Evolutionary conservation across 2,888 invertebrate species (phyloP), one percentile per base, ranked within the genome.

Genomic region (Elmis aenea): DNA sequence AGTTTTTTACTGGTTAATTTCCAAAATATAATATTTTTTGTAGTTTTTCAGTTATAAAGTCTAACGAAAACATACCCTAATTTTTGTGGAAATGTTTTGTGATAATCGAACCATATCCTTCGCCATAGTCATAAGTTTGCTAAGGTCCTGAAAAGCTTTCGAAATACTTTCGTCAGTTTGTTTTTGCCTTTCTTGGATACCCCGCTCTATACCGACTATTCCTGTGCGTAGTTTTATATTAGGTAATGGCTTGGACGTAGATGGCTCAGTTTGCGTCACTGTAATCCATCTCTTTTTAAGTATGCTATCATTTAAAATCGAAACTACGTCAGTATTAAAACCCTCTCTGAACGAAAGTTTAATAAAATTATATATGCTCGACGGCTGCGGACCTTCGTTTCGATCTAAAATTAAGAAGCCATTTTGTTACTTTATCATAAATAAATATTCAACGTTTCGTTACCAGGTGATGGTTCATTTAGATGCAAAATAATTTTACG

Each of bases 91-190:
- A 56, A 99, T 96, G 49, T 77, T 85, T 64, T 90, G 90, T 0
- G 96, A 91, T 48, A 99, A 71, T 1, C 74, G 70, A 24, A 99
- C 97, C 99, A 99, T 99, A 52, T 97, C 95, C 65, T 94, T 90
- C 0, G 97, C 97, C 80, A 90, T 91, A 34, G 79, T 81, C 89
- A 99, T 99, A 2, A 99, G 73, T 56, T 91, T 89, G 57, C 75
- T 86, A 33, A 99, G 76, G 70, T 99, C 99, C 69, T 96, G 86
- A 70, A 99, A 99, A 1, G 99, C 97, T 49, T 85, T 75, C 9
- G 80, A 82, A 52, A 99, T 97, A 59, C 87, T 92, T 58, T 87
- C 82, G 69, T 94, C 91, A 0, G 94, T 92, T 23, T 85, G 86
- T 64, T 86, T 84, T 28, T 93, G 89, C 61, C 89, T 89, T 59